Conservation (phyloP, 2,113 vertebrate genomes). For the Meles meles region DNA sequence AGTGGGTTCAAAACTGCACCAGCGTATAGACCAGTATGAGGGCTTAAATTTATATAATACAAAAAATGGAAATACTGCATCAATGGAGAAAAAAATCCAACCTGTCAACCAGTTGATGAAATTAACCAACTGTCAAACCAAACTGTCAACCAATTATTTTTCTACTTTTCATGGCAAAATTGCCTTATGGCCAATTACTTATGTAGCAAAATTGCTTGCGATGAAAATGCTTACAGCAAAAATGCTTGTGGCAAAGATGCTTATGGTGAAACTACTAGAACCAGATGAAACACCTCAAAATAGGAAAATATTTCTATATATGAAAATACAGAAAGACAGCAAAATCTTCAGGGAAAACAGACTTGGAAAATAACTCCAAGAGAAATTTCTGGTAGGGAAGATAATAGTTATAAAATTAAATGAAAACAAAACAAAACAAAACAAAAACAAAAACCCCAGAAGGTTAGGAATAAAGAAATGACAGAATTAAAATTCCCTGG, state of each 20-base stretch:
- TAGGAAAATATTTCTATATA: background rate
- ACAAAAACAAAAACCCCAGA: background rate
- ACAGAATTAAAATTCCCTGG: background rate
- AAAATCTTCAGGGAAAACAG: background rate
- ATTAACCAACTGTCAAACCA: background rate
- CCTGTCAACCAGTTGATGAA: background rate
- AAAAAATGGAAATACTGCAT: background rate
- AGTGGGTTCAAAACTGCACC: background rate
- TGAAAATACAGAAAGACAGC: background rate
- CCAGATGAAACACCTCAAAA: conserved; percentile 28
- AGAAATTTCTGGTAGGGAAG: background rate
- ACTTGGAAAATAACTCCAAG: background rate
- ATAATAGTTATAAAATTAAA: background rate
- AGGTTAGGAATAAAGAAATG: background rate
- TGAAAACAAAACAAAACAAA: too few relatives aligned
- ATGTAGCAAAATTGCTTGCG: background rate
- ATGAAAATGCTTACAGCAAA: background rate
- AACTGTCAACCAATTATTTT: background rate
- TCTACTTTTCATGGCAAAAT: background rate
- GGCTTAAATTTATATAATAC: background rate
- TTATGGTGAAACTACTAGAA: background rate
- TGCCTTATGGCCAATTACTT: background rate
- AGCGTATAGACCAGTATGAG: background rate
- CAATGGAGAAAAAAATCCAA: background rate
- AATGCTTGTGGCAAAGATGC: background rate